Evolutionary conservation across 2,113 vertebrate genomes (phyloP), one percentile per base, ranked within the genome.

Genomic region (Hoplias malabaricus): DNA sequence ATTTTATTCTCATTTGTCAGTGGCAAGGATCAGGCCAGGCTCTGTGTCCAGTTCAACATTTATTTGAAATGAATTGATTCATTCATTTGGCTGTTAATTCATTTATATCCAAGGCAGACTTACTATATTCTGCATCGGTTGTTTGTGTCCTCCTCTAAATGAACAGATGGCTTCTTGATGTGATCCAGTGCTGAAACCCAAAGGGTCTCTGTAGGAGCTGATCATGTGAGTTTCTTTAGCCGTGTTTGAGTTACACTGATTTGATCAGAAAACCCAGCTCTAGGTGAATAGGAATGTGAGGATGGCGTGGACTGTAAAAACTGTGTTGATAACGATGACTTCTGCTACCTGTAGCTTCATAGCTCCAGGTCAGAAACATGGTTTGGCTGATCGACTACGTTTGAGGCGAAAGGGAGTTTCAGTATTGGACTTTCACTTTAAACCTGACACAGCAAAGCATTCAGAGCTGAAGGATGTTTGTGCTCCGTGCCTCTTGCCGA

Each of bases 111-210:
- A 3, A 25, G 25, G 5, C 1, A 9, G 53, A 56, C 82, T 78
- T 83, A 80, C 79, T 69, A 80, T 83, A 79, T 86, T 86, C 82
- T 67, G 62, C 69, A 63, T 84, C 88, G 88, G 85, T 88, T 92
- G 89, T 81, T 81, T 61, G 27, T 3, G 1, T n/a, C 57, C 66
- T 38, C 56, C 43, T 23, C 56, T 69, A 78, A 76, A 53, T 79
- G 73, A 86, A 85, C 79, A 73, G 83, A 33, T 82, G 81, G 73
- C 86, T 71, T 81, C 71, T 83, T 66, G 46, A 82, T 80, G 36
- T 59, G 67, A 87, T 70, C 80, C 67, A 57, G 40, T 75, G 80
- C 69, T 74, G 12, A 70, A 73, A 63, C 73, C 82, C 85, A 85
- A n/a, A 78, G 84, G 88, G 86, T 65, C 75, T 71, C 56, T 8